Evolutionary conservation across 2,888 invertebrate genomes (phyloP).

Genomic region (Stenoptilia bipunctidactyla): DNA sequence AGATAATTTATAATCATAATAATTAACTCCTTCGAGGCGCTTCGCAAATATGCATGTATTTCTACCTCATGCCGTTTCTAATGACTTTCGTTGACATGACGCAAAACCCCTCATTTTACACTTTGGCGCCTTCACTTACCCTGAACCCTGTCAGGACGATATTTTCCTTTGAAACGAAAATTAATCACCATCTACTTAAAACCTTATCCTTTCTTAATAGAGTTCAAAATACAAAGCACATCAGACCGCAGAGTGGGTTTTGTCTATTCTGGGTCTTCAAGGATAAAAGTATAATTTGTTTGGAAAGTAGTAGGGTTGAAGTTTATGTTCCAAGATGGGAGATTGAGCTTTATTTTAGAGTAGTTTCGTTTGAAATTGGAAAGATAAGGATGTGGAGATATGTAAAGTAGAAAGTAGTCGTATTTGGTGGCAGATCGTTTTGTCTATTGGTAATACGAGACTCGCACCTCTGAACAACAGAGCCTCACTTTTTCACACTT

Average conservation of each 20-base stretch:
- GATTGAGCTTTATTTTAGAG: constrained; percentile 26
- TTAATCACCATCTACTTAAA: constrained; percentile 25
- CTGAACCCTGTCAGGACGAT: constrained; percentile 59
- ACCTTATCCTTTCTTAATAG: constrained; percentile 28
- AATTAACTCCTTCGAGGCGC: background rate
- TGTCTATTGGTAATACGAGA: constrained; percentile 64
- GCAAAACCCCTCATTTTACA: constrained; percentile 70
- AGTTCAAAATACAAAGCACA: constrained; percentile 31
- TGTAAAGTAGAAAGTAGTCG: constrained; percentile 16
- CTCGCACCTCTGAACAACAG: constrained; percentile 59
- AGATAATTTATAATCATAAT: background rate
- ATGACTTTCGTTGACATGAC: constrained; percentile 69
- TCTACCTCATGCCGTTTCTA: constrained; percentile 67
- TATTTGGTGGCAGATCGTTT: constrained; percentile 41
- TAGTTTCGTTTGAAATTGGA: constrained; percentile 19
- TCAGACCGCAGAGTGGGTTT: constrained; percentile 43
- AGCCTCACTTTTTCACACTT: constrained; percentile 53
- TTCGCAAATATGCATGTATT: constrained; percentile 65
- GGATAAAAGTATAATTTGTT: constrained; percentile 49
- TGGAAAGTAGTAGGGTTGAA: constrained; percentile 32
- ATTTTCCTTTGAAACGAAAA: constrained; percentile 53
- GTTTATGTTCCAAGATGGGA: constrained; percentile 18
- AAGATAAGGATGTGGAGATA: constrained; percentile 14
- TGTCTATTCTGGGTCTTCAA: constrained; percentile 62
- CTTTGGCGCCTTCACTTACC: constrained; percentile 70